These are phyloP conservation scores for Xanthia icteritia DNA, from an alignment of 2,888 invertebrate genomes.

Conservation along the genomic window DNA sequence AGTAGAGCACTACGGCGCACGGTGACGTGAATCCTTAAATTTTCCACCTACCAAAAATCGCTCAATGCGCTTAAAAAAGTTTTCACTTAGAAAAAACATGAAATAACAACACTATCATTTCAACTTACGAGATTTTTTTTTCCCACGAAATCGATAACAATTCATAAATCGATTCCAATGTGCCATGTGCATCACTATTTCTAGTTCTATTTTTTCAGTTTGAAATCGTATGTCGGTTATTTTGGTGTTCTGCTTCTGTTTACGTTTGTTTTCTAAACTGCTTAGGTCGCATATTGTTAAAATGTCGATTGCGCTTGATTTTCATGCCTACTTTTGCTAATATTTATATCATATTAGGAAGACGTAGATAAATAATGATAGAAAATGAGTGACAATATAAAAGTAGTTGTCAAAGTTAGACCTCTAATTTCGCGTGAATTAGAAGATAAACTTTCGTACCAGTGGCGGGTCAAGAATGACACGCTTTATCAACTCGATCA, in stretches of 20 bases:
- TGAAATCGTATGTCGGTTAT: slow-evolving; percentile 82
- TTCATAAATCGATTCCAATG: neutral
- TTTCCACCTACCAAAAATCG: too few relatives aligned
- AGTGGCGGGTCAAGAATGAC: slow-evolving; percentile 92
- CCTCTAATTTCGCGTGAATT: slow-evolving; percentile 92
- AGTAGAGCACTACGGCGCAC: too few relatives aligned
- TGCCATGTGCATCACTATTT: slow-evolving; percentile 31
- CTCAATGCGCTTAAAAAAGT: too few relatives aligned
- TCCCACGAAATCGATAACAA: neutral
- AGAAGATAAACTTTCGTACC: slow-evolving; percentile 88
- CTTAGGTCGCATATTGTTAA: slow-evolving; percentile 29
- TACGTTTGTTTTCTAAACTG: slow-evolving; percentile 64
- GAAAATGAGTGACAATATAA: slow-evolving; percentile 92
- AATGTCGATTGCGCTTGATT: slow-evolving; percentile 54
- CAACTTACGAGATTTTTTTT: neutral
- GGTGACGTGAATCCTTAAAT: too few relatives aligned
- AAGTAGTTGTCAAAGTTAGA: slow-evolving; percentile 94
- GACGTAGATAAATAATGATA: slow-evolving; percentile 63
- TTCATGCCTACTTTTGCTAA: slow-evolving; percentile 53
- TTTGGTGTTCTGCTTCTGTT: slow-evolving; percentile 70
- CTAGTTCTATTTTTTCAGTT: slow-evolving; percentile 71
- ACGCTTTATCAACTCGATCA: slow-evolving; percentile 91
- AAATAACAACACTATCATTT: too few relatives aligned
- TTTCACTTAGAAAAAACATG: too few relatives aligned
- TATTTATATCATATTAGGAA: slow-evolving; percentile 56